Evolutionary conservation across 2,797 vertebrate species (phyloP), one percentile per base, ranked within the genome.

Genomic region (Cynopterus sphinx): DNA sequence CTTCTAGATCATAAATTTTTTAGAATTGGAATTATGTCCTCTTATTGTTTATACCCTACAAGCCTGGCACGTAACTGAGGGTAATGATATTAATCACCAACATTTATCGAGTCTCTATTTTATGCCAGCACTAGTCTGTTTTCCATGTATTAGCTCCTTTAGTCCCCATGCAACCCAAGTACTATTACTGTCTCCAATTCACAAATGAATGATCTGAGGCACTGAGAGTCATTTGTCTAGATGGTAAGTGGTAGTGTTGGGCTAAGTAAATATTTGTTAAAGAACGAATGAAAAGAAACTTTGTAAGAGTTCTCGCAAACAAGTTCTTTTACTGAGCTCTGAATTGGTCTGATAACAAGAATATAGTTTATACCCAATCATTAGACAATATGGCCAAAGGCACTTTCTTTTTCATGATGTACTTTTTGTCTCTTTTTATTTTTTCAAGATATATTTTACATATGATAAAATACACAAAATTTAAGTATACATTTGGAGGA

Each of bases 1-100:
- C 28, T 94, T 90, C 63, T 41, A 70, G 67, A 86, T 73, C 85
- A 82, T 95, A 87, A 63, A 78, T 93, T 97, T 95, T 84, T 79
- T 87, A 95, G 63, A 91, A 83, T 0, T 51, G 17, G 46, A 70
- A 89, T 88, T 96, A 28, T 74, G 46, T 79, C 63, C 15, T 90
- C 55, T 93, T 86, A 73, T 65, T 91, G 36, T 77, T 93, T 94
- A 67, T 87, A 87, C 51, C 51, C 15, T 78, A 28, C 1, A 92
- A 95, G 39, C 19, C 57, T 22, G 33, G 55, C 19, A 70, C 28
- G 71, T 83, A 96, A 92, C 26, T 55, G 33, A 88, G 17, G 24
- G n/a, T 65, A 86, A 33, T 82, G 65, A 90, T 74, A 49, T 92
- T 43, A 90, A 92, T 86, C 92, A 82, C 67, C 86, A 36, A 31